These are phyloP conservation scores for Epinotia nisella DNA, from an alignment of 2,888 invertebrate genomes.

Conservation along the genomic window DNA sequence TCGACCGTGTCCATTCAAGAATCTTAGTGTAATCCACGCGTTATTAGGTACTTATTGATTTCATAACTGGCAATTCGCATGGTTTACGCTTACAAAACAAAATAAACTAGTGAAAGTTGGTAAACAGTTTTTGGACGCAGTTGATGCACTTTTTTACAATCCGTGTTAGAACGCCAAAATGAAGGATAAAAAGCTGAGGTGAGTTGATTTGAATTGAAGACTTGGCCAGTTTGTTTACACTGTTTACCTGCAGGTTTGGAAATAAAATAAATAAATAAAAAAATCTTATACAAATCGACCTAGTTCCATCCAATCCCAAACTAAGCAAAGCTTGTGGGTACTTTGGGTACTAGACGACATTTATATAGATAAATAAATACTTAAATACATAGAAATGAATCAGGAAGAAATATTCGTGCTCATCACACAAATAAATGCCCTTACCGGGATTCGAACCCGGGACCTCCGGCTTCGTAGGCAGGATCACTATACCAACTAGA, in stretches of 20 bases:
- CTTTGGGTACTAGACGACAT: too few relatives aligned
- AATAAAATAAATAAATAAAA: too few relatives aligned
- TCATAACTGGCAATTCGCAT: conserved; percentile 25
- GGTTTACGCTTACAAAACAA: conserved; percentile 21
- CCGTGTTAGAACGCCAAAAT: conserved; percentile 52
- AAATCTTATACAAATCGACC: too few relatives aligned
- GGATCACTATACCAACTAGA: too few relatives aligned
- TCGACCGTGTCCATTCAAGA: conserved; percentile 63
- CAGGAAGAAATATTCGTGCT: too few relatives aligned
- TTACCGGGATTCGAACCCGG: too few relatives aligned
- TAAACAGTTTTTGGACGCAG: conserved; percentile 44
- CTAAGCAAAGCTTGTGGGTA: too few relatives aligned
- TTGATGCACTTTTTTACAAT: conserved; percentile 24
- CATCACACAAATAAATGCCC: too few relatives aligned
- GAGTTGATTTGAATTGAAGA: conserved; percentile 49
- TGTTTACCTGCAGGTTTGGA: neutral
- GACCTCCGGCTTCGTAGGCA: too few relatives aligned
- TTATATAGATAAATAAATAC: too few relatives aligned
- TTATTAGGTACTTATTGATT: conserved; percentile 22
- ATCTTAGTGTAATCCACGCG: conserved; percentile 23
- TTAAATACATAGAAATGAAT: too few relatives aligned
- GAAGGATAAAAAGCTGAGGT: conserved; percentile 68
- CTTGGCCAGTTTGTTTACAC: neutral
- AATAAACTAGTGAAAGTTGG: conserved; percentile 54
- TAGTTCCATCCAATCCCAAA: too few relatives aligned